phyloP scores from a whole-genome alignment of 2,113 vertebrate genomes.

The Sturnus vulgaris region DNA sequence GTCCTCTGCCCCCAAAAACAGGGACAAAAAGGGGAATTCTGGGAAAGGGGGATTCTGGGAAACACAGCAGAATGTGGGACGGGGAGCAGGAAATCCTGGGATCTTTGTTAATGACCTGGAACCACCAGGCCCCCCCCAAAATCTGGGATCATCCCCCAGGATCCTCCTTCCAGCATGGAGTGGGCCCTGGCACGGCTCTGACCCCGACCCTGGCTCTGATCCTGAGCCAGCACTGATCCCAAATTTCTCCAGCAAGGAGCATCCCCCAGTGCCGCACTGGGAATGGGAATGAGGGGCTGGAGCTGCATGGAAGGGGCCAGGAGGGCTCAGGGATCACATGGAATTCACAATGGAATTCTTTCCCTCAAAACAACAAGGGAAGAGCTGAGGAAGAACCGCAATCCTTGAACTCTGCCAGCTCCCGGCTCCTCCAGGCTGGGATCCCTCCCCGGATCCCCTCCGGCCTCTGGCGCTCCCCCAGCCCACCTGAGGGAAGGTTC shows the following conservation, averaged over 20 bases:
- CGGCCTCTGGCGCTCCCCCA: background rate
- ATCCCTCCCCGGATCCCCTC: background rate
- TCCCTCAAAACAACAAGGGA: background rate
- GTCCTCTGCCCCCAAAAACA: fast-evolving
- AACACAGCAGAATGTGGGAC: background rate
- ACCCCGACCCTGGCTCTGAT: background rate
- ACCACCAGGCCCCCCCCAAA: fast-evolving
- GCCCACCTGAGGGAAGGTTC: background rate
- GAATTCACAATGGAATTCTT: background rate
- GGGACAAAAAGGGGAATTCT: background rate
- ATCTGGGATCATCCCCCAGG: background rate
- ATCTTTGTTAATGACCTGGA: background rate
- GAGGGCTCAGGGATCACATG: background rate
- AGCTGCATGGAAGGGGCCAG: background rate
- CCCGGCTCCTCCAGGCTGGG: fast-evolving
- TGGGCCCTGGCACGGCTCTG: background rate
- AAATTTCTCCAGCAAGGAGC: background rate
- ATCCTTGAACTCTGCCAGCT: fast-evolving
- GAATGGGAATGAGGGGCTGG: background rate
- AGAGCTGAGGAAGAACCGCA: background rate
- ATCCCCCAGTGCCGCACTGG: fast-evolving
- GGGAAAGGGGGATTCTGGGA: background rate
- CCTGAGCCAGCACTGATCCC: background rate
- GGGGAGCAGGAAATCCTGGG: background rate
- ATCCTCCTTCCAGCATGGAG: background rate